These are phyloP conservation scores for Synanthedon andrenaeformis DNA, from an alignment of 2,888 invertebrate species.

Conservation along the genomic window DNA sequence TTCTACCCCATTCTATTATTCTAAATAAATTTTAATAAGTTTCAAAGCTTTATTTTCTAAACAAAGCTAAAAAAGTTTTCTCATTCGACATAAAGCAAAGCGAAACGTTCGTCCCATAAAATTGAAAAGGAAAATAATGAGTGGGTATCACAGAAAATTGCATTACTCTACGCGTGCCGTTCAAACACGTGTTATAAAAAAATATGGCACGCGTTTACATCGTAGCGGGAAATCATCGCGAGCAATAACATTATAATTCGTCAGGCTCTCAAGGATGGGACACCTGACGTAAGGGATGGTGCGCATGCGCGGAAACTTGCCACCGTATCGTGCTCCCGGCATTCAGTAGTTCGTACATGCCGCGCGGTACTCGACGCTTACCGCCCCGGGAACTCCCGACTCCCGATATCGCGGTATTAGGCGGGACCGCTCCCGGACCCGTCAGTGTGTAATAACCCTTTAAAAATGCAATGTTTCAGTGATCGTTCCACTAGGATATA, in stretches of 20 bases:
- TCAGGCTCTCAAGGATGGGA: conserved; percentile 31
- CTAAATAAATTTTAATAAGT: no score
- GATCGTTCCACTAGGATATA: background rate
- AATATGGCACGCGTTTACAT: conserved; percentile 11
- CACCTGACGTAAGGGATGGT: conserved; percentile 17
- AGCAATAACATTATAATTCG: conserved; percentile 10
- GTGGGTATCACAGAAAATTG: background rate
- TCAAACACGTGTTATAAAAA: conserved; percentile 18
- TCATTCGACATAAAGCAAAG: no score
- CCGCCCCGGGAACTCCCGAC: conserved; percentile 5
- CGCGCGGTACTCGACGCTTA: conserved; percentile 14
- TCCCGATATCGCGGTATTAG: background rate
- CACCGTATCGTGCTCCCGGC: conserved; percentile 19
- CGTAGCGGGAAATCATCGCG: background rate
- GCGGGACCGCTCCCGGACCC: background rate
- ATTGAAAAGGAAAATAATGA: no score
- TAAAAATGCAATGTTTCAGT: background rate
- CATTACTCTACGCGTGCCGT: conserved; percentile 1
- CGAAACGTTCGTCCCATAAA: no score
- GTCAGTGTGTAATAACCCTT: background rate
- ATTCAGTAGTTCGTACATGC: conserved; percentile 34
- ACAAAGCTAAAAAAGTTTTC: no score
- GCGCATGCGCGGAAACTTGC: conserved; percentile 50
- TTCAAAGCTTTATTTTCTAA: no score
- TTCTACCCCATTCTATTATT: no score